A percentile compares a stretch with the other conserved stretches of the same genome.
phyloP scores from a whole-genome alignment of 2,113 vertebrate species.

The Tylochromis polylepis region DNA sequence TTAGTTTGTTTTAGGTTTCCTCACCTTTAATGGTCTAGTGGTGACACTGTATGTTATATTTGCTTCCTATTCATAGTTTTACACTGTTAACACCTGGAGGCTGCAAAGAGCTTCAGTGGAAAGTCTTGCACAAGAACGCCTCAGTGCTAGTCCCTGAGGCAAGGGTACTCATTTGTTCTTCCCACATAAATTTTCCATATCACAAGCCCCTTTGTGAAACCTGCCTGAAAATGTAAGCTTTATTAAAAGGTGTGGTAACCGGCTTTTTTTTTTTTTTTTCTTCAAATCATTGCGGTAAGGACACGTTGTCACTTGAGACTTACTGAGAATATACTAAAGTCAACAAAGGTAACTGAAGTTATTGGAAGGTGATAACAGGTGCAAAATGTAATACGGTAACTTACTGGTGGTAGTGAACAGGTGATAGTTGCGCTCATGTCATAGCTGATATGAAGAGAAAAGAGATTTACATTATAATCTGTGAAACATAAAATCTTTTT shows the following conservation, averaged over 20 bases:
- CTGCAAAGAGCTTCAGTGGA: background rate
- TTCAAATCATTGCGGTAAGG: background rate
- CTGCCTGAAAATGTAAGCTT: background rate
- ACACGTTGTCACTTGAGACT: background rate
- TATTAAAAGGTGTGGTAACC: background rate
- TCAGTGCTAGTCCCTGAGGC: background rate
- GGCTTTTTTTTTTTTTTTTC: background rate
- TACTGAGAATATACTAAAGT: background rate
- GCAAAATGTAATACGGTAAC: background rate
- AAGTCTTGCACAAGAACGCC: background rate
- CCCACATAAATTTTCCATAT: background rate
- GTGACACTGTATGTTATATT: background rate
- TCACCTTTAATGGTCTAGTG: background rate
- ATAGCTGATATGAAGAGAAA: background rate
- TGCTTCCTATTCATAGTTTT: background rate
- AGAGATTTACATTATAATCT: background rate
- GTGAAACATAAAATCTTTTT: background rate
- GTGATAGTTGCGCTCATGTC: background rate
- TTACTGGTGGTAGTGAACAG: background rate
- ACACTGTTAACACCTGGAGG: background rate
- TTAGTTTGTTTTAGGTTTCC: background rate
- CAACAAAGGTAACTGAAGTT: background rate
- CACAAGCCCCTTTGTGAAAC: background rate
- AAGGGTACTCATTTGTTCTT: background rate
- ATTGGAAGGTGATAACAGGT: slow-evolving; percentile 8